Evolutionary conservation across 2,888 invertebrate species (phyloP), one percentile per base, ranked within the genome.

Genomic region (Euphydryas editha): DNA sequence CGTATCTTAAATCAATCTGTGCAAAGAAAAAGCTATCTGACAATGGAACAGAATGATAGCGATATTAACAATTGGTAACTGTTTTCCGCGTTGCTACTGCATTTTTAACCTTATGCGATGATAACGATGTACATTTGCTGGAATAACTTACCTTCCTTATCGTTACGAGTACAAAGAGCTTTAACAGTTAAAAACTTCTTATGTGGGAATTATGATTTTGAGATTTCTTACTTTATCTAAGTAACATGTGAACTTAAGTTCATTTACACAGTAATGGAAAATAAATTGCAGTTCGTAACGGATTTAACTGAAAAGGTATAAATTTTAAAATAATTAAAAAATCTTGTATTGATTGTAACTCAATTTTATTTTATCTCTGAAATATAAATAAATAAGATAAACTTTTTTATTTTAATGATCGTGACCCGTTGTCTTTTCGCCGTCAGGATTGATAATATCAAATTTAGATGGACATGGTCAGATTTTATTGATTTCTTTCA

Each of bases 41-140:
- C 85, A 86, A 86, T 84, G 82, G 87, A 88, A 86, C 85, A 78
- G 82, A 77, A 82, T 78, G 80, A 82, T 84, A 84, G 80, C 80
- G 79, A 81, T 85, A 84, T 79, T 82, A 87, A 89, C 87, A 88
- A 88, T 88, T 81, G 82, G 75, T 89, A 90, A 88, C 90, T 87
- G 90, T 88, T 85, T 78, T 76, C 78, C 68, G 75, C 72, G 77
- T 77, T 81, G 81, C 79, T 80, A 80, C 78, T 78, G 78, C 75
- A 77, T 76, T 78, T 75, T 71, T 67, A 75, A 78, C 81, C 79
- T 70, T 66, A 62, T 68, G 60, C 20, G 60, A 47, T 62, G 65
- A 61, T 70, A 68, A 68, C 65, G 56, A 65, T n/a, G 36, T 15
- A 39, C 56, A 39, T 54, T 68, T 55, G 61, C 60, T 55, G 62